These are phyloP conservation scores for Capitulum mitella DNA, from an alignment of 2,888 invertebrate genomes.

Conservation along the genomic window DNA sequence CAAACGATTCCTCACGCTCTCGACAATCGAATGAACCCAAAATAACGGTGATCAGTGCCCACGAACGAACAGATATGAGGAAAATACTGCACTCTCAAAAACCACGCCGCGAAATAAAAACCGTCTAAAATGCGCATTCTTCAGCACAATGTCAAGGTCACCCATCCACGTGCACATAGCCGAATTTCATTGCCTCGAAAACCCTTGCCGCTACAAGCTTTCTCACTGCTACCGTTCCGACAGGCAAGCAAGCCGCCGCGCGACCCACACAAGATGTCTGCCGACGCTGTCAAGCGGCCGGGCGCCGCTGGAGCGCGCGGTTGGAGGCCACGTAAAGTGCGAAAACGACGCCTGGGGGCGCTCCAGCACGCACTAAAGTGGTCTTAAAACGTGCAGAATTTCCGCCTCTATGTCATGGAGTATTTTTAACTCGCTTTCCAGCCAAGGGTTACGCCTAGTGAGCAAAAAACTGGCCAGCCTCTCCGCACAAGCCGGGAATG, in stretches of 20 bases:
- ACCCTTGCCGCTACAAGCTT: too few species aligned
- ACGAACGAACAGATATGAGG: background rate
- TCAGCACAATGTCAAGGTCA: slow-evolving; percentile 15
- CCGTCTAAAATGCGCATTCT: background rate
- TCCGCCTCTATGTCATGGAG: background rate
- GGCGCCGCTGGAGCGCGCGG: background rate
- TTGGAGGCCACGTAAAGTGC: background rate
- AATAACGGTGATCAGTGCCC: background rate
- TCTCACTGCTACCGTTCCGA: too few species aligned
- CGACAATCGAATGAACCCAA: background rate
- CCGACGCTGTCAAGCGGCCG: background rate
- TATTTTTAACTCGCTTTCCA: too few species aligned
- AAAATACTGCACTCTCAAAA: background rate
- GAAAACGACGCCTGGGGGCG: background rate
- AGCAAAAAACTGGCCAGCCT: background rate
- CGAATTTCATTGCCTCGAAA: background rate
- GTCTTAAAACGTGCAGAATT: background rate
- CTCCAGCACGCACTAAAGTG: background rate
- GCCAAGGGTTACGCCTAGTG: too few species aligned
- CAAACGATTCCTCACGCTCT: background rate
- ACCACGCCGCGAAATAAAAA: background rate
- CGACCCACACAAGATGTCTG: slow-evolving; percentile 7
- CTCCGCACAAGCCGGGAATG: background rate
- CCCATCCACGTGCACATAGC: background rate
- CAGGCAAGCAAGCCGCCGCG: background rate